Base-by-base conservation (phyloP, 2,888 invertebrate species). In the Theretra japonica region DNA sequence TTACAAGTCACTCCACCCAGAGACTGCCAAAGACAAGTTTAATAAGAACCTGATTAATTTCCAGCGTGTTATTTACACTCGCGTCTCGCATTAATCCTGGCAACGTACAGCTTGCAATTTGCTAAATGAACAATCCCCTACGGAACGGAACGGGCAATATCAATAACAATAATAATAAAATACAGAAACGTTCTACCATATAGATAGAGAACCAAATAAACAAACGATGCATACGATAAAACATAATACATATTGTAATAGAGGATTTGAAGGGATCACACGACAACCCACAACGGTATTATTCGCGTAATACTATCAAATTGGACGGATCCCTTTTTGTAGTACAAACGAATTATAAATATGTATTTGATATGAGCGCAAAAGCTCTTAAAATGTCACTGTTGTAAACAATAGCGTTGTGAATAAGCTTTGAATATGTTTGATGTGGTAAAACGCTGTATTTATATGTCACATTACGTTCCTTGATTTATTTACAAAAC, bases 131-230 rank as follows among this genome's bases (percentile, higher is more conserved):
- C 80, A 77, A 75, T 78, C 76, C 75, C 71, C 70, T 74, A 75
- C 76, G 74, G 72, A 59, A 71, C 71, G 69, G 65, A 75, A 74
- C 58, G 62, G 25, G 75, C 74, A 77, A 81, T 82, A 80, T 77
- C 77, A 79, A 77, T 81, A 82, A 77, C 77, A 78, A 79, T 80
- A 77, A 78, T 76, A 78, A 75, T 79, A 80, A 78, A 82, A 70
- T 74, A 73, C 71, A 57, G 72, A 69, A 60, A 71, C 73, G 60
- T 68, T 70, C 65, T 70, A 48, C 69, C 60, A 72, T 58, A 28
- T 57, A 60, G 30, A 70, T 50, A 68, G 69, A 30, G 28, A 71
- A 68, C 48, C 28, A 58, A 65, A 70, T 65, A 70, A 70, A 70
- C 70, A 70, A 70, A 65, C 56, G 62, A 56, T 70, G 70, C 70